Evolutionary conservation across 2,888 invertebrate species (phyloP).

Genomic region (Orchestes rusci): DNA sequence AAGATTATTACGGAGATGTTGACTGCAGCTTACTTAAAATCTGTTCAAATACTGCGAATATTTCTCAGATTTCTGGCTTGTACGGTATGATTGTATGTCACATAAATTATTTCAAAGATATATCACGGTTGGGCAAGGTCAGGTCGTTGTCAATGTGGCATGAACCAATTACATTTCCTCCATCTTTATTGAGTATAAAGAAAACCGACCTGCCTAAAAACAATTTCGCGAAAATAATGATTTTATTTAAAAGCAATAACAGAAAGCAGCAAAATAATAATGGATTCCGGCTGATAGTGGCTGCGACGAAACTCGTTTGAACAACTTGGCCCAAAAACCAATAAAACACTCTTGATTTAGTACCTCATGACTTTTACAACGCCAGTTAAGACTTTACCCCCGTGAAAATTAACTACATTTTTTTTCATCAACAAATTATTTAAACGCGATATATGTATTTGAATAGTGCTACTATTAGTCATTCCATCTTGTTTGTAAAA

Average conservation of each 20-base stretch:
- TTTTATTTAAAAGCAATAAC: constrained; percentile 25
- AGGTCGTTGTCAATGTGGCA: too few relatives aligned
- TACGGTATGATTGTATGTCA: too few relatives aligned
- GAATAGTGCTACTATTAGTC: constrained; percentile 10
- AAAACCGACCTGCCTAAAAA: constrained; percentile 8
- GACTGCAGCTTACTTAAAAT: too few relatives aligned
- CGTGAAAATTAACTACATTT: constrained; percentile 18
- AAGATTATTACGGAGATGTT: too few relatives aligned
- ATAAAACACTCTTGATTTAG: constrained; percentile 26
- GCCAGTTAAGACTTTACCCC: constrained; percentile 17
- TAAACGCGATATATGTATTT: too few relatives aligned
- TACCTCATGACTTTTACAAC: constrained; percentile 23
- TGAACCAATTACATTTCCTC: too few relatives aligned
- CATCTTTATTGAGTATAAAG: constrained; percentile 7
- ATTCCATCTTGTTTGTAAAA: too few relatives aligned
- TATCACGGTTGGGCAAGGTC: too few relatives aligned
- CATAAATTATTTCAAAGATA: too few relatives aligned
- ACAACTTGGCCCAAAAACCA: constrained; percentile 24
- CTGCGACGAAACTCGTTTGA: constrained; percentile 20
- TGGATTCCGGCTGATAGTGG: constrained; percentile 13
- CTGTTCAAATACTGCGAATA: too few relatives aligned
- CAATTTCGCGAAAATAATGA: constrained; percentile 23
- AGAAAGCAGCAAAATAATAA: constrained; percentile 19
- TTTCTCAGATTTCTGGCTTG: too few relatives aligned
- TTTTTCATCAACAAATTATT: too few relatives aligned